A percentile compares a stretch with the other conserved stretches of the same genome.
Evolutionary conservation across 2,113 vertebrate genomes (phyloP).

Genomic region (Tangachromis dhanisi): DNA sequence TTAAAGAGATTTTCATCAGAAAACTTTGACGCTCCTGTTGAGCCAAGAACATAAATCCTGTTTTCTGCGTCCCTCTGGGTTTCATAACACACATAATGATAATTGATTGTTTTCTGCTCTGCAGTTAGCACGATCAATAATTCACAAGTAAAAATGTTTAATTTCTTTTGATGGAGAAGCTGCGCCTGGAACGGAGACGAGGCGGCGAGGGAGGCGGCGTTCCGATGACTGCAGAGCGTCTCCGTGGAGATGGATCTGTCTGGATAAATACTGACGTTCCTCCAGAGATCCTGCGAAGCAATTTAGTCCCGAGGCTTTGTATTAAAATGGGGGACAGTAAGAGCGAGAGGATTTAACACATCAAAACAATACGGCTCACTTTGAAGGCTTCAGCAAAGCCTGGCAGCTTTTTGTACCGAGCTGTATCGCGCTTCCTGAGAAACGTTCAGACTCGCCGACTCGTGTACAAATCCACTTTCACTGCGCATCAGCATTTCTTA

Average conservation of each 20-base stretch:
- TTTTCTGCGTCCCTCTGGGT: neutral
- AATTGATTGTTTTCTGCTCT: constrained; percentile 5
- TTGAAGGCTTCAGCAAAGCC: neutral
- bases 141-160: constrained; percentile 10
- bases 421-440: neutral
- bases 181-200: neutral
- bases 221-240: neutral
- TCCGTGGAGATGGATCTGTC: neutral
- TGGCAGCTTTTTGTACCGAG: neutral
- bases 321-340: neutral
- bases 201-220: neutral
- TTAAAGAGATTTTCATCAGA: neutral
- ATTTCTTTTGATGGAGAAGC: neutral
- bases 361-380: neutral
- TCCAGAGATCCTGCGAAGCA: neutral
- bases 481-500: neutral
- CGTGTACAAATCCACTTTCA: neutral
- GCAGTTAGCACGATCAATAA: constrained; percentile 19
- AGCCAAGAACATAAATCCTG: neutral
- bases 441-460: neutral
- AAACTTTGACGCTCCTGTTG: neutral
- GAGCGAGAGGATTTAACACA: neutral
- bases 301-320: neutral
- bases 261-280: neutral
- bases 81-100: neutral